Conservation (phyloP, 2,113 vertebrate species). For the Crotalus helleri region DNA sequence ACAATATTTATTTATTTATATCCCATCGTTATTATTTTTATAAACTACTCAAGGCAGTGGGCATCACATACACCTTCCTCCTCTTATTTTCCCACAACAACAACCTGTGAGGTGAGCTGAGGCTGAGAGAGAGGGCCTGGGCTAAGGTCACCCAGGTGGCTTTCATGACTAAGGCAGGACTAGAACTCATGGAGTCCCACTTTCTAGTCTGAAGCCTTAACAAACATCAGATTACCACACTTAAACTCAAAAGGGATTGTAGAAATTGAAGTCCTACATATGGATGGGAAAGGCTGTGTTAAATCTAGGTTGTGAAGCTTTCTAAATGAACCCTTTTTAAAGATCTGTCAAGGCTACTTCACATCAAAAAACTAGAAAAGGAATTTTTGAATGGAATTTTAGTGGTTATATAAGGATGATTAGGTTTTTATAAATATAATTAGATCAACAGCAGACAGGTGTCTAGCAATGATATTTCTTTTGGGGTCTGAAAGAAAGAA, state of each 20-base stretch:
- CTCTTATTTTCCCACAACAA: neutral
- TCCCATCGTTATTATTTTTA: neutral
- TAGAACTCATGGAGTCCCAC: neutral
- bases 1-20: neutral
- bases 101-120: neutral
- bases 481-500: neutral
- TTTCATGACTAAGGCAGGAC: neutral
- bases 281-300: neutral
- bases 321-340: neutral
- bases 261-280: neutral
- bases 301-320: neutral
- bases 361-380: neutral
- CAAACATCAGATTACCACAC: too few relatives aligned
- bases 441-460: neutral
- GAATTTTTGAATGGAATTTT: neutral
- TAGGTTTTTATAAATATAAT: neutral
- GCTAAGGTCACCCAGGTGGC: neutral
- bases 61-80: too few relatives aligned
- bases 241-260: neutral
- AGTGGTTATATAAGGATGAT: neutral
- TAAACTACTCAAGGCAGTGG: too few relatives aligned
- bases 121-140: neutral
- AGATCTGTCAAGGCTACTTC: neutral
- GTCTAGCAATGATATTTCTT: neutral
- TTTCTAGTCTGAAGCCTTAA: too few relatives aligned